A percentile compares a stretch with the other conserved stretches of the same genome.
These are phyloP conservation scores for Ametastegia equiseti DNA, from an alignment of 2,888 invertebrate genomes.

Conservation along the genomic window DNA sequence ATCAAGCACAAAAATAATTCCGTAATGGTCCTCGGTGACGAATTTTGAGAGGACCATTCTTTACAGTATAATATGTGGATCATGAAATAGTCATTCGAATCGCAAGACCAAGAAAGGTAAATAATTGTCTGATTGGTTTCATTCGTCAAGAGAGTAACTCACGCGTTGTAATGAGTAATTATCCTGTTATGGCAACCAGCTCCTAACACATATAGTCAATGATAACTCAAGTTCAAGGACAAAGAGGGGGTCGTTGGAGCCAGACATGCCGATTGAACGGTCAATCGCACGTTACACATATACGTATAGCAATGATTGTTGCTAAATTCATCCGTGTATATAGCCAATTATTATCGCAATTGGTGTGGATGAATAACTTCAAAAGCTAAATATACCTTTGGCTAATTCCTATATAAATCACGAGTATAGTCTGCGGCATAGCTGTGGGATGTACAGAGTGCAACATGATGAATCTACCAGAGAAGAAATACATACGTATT, in stretches of 20 bases:
- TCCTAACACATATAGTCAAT: constrained; percentile 18
- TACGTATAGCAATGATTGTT: constrained; percentile 3
- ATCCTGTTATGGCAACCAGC: not conserved
- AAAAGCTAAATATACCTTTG: not conserved
- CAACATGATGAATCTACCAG: not conserved
- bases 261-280: constrained; percentile 21
- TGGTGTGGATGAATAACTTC: not conserved
- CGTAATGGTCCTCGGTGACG: too few relatives aligned
- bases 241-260: constrained; percentile 17
- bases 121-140: not conserved
- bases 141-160: not conserved
- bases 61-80: too few relatives aligned
- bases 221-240: constrained; percentile 31
- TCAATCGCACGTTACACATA: not conserved
- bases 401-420: not conserved
- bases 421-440: not conserved
- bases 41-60: too few relatives aligned
- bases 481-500: not conserved
- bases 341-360: constrained; percentile 9
- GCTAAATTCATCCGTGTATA: constrained; percentile 10
- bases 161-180: not conserved
- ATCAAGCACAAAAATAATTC: too few relatives aligned
- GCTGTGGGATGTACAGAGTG: not conserved
- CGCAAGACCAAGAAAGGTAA: not conserved
- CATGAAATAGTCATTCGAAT: too few relatives aligned